phyloP scores from a whole-genome alignment of 2,888 invertebrate species.

The Melipona beecheii region DNA sequence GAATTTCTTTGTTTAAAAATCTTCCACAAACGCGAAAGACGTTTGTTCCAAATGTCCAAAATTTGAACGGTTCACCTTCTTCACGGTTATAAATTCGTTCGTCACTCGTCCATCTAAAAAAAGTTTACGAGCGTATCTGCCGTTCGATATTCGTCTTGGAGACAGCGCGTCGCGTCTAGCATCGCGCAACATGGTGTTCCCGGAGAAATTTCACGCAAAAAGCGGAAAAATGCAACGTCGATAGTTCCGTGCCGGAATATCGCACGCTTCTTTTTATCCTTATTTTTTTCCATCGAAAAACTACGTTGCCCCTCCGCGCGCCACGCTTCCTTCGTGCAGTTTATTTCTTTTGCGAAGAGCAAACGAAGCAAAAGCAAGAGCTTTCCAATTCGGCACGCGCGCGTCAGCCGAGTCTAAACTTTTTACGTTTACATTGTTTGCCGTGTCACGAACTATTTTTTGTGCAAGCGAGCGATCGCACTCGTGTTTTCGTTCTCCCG shows the following conservation, averaged over 20 bases:
- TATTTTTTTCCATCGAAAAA: background rate
- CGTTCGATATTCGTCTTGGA: conserved; percentile 11
- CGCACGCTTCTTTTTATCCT: background rate
- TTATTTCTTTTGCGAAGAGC: background rate
- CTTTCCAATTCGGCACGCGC: background rate
- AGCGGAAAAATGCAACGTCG: background rate
- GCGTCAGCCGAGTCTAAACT: too few species aligned
- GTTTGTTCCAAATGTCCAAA: background rate
- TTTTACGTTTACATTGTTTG: too few species aligned
- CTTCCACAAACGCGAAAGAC: too few species aligned
- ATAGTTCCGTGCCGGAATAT: background rate
- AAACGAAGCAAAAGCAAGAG: background rate
- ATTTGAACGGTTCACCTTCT: background rate
- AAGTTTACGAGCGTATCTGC: background rate
- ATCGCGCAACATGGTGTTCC: background rate
- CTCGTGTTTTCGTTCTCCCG: background rate
- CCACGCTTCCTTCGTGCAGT: background rate
- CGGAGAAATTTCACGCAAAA: background rate
- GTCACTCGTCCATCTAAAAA: background rate
- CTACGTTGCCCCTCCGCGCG: too few species aligned
- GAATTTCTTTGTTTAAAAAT: too few species aligned
- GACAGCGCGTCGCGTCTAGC: background rate
- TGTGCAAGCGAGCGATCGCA: background rate
- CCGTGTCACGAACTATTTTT: background rate
- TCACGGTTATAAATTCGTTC: background rate